phyloP scores from a whole-genome alignment of 1,140 invertebrate species.

The Diuraphis noxia region DNA sequence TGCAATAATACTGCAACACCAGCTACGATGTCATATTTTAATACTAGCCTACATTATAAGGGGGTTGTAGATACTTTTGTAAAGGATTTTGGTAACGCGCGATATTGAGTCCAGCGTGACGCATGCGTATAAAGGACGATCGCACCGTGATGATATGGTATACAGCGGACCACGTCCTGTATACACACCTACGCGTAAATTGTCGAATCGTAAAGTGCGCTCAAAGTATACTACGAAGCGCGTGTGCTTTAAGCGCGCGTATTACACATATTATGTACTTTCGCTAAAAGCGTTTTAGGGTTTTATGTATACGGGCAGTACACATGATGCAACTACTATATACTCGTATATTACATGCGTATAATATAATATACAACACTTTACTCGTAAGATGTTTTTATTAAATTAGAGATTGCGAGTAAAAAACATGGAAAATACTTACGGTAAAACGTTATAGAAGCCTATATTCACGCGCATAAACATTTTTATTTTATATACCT shows the following conservation, averaged over 20 bases:
- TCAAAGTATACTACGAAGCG: background rate
- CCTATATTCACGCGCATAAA: background rate
- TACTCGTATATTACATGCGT: background rate
- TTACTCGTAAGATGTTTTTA: background rate
- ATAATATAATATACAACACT: background rate
- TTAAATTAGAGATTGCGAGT: slow-evolving; percentile 13
- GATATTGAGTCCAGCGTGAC: background rate
- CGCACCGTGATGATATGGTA: background rate
- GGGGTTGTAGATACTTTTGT: background rate
- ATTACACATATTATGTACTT: background rate
- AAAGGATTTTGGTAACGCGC: background rate
- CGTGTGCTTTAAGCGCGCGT: background rate
- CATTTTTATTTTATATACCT: background rate
- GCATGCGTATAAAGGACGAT: background rate
- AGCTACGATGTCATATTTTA: no score
- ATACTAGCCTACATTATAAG: background rate
- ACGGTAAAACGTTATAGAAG: slow-evolving; percentile 25
- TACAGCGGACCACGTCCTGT: background rate
- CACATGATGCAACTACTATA: background rate
- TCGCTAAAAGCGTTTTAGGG: slow-evolving; percentile 24
- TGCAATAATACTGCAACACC: no score
- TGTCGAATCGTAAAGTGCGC: background rate
- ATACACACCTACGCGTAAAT: background rate
- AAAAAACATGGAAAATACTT: background rate
- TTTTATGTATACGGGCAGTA: background rate